Percentiles rank a stretch among this genome's conserved stretches.
Evolutionary conservation across 2,888 invertebrate genomes (phyloP).

Genomic region (Holacanthella duospinosa): DNA sequence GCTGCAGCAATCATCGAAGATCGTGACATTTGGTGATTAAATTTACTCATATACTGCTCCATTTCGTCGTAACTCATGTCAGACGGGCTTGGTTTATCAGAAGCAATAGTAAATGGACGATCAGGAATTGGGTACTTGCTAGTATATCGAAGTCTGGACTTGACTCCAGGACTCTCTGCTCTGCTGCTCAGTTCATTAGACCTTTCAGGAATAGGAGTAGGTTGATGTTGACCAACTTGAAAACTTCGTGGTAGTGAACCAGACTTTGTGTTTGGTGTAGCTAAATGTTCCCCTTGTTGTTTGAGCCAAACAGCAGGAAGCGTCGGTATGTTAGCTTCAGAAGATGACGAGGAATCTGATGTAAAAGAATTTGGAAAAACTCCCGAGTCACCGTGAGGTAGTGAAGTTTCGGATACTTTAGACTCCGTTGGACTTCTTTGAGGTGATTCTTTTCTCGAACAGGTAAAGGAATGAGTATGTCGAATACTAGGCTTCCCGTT

Average conservation of each 20-base stretch:
- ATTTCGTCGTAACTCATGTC: slow-evolving; percentile 58
- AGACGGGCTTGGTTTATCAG: slow-evolving; percentile 51
- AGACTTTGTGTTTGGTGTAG: slow-evolving; percentile 56
- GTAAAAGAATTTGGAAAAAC: slow-evolving; percentile 37
- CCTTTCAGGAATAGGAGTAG: slow-evolving; percentile 11
- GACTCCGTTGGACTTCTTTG: slow-evolving; percentile 17
- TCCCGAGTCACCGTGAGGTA: slow-evolving; percentile 37
- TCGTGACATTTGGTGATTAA: slow-evolving; percentile 33
- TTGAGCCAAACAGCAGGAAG: slow-evolving; percentile 61
- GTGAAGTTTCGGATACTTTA: slow-evolving; percentile 25
- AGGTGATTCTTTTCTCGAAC: slow-evolving; percentile 30
- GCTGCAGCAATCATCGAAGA: slow-evolving; percentile 37
- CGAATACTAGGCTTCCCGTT: slow-evolving; percentile 38
- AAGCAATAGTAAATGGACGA: slow-evolving; percentile 60
- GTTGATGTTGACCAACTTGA: slow-evolving; percentile 52
- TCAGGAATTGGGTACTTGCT: slow-evolving; percentile 45
- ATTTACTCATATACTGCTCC: slow-evolving; percentile 42
- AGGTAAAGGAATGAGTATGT: slow-evolving; percentile 40
- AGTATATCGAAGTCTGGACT: slow-evolving; percentile 41
- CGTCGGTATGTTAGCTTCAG: slow-evolving; percentile 47
- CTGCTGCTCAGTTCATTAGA: background rate
- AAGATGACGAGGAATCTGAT: slow-evolving; percentile 37
- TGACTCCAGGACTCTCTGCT: slow-evolving; percentile 17
- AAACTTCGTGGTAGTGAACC: slow-evolving; percentile 70
- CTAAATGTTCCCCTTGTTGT: slow-evolving; percentile 58